A percentile compares a stretch with the other conserved stretches of the same genome.
Conservation (phyloP, 2,797 vertebrate genomes). For the Siniperca obscura region DNA sequence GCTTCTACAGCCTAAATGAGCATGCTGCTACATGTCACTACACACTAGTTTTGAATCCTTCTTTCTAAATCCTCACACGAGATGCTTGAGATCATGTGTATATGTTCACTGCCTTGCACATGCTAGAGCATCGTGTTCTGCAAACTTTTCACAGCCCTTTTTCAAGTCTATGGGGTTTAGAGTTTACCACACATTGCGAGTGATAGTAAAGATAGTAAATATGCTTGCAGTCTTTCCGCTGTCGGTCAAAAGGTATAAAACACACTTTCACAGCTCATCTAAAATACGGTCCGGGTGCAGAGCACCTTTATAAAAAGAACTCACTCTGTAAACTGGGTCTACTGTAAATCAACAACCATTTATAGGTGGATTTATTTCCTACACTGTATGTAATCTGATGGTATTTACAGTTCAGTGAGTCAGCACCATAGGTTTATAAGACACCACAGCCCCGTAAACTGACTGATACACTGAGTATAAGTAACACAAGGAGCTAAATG, state of each 20-base stretch:
- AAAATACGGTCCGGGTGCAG: constrained; percentile 6
- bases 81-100: no score
- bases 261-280: constrained; percentile 8
- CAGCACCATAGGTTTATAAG: constrained; percentile 42
- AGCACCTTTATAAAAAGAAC: neutral
- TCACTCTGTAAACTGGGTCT: neutral
- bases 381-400: constrained; percentile 30
- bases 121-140: no score
- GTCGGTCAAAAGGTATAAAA: neutral
- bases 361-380: constrained; percentile 25
- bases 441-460: constrained; percentile 38
- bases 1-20: neutral
- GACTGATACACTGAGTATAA: constrained; percentile 32
- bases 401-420: constrained; percentile 51
- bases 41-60: neutral
- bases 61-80: neutral
- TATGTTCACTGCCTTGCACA: neutral
- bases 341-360: constrained; percentile 38
- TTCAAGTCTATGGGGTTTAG: no score
- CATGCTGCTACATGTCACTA: neutral
- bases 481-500: constrained; percentile 43
- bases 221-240: neutral
- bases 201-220: neutral
- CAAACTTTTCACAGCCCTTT: no score
- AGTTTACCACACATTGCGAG: no score